Evolutionary conservation across 2,797 vertebrate species (phyloP), one percentile per base, ranked within the genome.

Genomic region (Pangasius mekongensis): DNA sequence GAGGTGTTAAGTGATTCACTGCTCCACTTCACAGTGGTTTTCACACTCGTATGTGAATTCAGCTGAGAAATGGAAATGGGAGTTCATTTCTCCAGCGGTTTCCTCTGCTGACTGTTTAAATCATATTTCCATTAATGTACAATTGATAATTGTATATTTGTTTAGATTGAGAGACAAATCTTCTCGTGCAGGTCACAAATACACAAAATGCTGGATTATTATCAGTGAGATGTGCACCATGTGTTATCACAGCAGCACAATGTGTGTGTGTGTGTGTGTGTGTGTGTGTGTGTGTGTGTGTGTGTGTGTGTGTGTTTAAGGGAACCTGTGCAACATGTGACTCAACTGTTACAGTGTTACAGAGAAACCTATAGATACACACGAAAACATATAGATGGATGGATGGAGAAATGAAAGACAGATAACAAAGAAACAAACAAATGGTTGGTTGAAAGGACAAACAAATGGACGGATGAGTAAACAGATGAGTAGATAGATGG

Each of bases 11-110:
- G 56, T 82, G 78, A 82, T 66, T 83, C 60, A 66, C 62, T 49
- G 82, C 62, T 52, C 14, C 62, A 67, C 16, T 83, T 83, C 62
- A 67, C 27, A 30, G 62, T 67, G 82, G 82, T 67, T 83, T 83
- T 83, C 49, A 22, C 82, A n/a, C 43, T 33, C 3, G 8, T 67
- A 2, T 52, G 62, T 83, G 82, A 83, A 67, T 83, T 67, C 62
- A 83, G 62, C n/a, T 66, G 62, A 27, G 3, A 66, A 66, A 66
- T 66, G 43, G 60, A 47, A 30, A 83, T n/a, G 81, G 49, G 60
- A 18, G 16, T 6, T 30, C 7, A 49, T 27, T 52, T 67, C 62
- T 83, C n/a, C 33, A 60, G 11, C 5, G 7, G 4, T 36, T 60
- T 81, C 9, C 3, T 78, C 14, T 78, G 76, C 36, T 56, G n/a